Evolutionary conservation across 2,888 invertebrate genomes (phyloP), one percentile per base, ranked within the genome.

Genomic region (Leucoma salicis): DNA sequence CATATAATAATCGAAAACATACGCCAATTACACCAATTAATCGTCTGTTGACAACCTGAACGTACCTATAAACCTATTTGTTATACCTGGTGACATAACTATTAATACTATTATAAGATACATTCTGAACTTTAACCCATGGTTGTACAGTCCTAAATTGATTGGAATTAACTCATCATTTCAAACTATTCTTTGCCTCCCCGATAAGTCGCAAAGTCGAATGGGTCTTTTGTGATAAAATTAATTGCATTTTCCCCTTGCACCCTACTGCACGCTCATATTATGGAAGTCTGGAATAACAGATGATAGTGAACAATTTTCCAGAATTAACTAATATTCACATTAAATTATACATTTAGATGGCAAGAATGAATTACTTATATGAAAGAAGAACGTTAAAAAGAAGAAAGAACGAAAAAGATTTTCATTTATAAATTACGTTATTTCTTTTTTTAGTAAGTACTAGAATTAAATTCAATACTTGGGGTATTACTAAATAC

Each of bases 191-290:
- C 63, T 63, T 49, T 48, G 49, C 39, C 49, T 49, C 57, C 53
- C 48, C 48, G 48, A 58, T 64, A 58, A 57, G 61, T 55, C 53
- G 57, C 50, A 53, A 50, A 62, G 57, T 53, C 62, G 65, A 62
- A 71, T 65, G 57, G 63, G 65, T 67, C 80, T 78, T 78, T 85
- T 83, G 80, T 83, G 80, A 76, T 76, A 70, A 80, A 79, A 82
- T 82, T 84, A 83, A 84, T 84, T 83, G 82, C 82, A 79, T 78
- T 82, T 66, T 75, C 72, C 78, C 81, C 81, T 62, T 71, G 76
- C 74, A 76, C 63, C 64, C 54, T 58, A 44, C 43, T 65, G 64
- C 50, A 45, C 54, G 66, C 48, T 51, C 67, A 63, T 52, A 63
- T 52, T 63, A 60, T 60, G 61, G 46, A 39, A 46, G 51, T 44